Conservation (phyloP, 2,113 vertebrate genomes). For the Dipodomys stephensi region DNA sequence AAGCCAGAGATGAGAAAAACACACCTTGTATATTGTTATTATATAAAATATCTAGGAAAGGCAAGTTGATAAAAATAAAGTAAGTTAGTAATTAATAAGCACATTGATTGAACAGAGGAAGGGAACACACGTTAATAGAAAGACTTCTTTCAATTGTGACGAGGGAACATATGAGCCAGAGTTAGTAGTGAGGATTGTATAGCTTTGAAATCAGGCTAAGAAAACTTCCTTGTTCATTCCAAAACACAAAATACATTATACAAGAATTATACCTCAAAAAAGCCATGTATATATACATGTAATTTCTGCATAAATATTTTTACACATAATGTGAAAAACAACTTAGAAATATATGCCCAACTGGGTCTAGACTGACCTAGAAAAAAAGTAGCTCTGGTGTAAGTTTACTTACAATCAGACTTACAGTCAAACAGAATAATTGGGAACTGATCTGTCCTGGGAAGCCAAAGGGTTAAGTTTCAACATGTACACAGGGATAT, state of each 20-base stretch:
- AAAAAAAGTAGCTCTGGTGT: background rate
- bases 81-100: background rate
- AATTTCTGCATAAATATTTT: constrained; percentile 32
- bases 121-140: background rate
- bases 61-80: background rate
- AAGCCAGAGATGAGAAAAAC: background rate
- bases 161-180: background rate
- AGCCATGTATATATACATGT: background rate
- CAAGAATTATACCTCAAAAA: background rate
- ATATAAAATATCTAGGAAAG: background rate
- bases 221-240: background rate
- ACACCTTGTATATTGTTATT: background rate
- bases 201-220: background rate
- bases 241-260: background rate
- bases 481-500: background rate
- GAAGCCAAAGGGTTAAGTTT: constrained; percentile 4
- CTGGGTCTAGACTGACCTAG: background rate
- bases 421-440: background rate
- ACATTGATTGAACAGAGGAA: background rate
- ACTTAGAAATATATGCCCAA: background rate
- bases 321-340: background rate
- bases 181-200: background rate
- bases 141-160: background rate
- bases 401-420: background rate
- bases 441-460: background rate